phyloP scores from a whole-genome alignment of 2,113 vertebrate species.

The Poecile atricapillus region DNA sequence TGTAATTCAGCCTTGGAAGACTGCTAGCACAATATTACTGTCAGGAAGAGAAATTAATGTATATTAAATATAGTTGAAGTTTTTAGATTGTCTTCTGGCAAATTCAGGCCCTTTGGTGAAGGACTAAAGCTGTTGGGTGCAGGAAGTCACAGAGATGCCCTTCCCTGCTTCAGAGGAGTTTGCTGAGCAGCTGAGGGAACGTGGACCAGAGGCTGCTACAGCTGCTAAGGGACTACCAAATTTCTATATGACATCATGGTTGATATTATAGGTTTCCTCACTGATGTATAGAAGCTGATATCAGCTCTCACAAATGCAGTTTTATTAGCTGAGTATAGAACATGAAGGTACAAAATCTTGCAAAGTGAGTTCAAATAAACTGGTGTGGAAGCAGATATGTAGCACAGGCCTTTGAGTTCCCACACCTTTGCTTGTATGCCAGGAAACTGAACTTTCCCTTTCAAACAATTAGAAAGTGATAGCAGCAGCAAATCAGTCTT shows the following conservation, averaged over 20 bases:
- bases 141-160: not conserved
- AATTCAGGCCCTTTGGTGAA: not conserved
- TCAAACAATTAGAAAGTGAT: not conserved
- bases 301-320: not conserved
- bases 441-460: not conserved
- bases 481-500: not conserved
- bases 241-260: rapidly evolving
- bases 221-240: not conserved
- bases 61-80: not conserved
- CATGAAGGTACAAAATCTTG: not conserved
- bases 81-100: not conserved
- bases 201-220: not conserved
- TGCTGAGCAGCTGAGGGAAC: not conserved
- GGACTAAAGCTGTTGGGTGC: not conserved
- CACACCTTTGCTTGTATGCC: not conserved
- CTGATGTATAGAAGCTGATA: not conserved
- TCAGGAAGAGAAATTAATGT: not conserved
- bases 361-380: not conserved
- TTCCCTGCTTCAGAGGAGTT: not conserved
- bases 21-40: not conserved
- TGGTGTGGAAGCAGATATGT: not conserved
- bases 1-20: not conserved
- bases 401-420: not conserved
- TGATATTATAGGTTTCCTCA: not conserved
- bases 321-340: not conserved